A percentile compares a stretch with the other conserved stretches of the same genome.
These are phyloP conservation scores for Pocillopora verrucosa DNA, from an alignment of 64 coral and sea anemone genomes.

Conservation along the genomic window DNA sequence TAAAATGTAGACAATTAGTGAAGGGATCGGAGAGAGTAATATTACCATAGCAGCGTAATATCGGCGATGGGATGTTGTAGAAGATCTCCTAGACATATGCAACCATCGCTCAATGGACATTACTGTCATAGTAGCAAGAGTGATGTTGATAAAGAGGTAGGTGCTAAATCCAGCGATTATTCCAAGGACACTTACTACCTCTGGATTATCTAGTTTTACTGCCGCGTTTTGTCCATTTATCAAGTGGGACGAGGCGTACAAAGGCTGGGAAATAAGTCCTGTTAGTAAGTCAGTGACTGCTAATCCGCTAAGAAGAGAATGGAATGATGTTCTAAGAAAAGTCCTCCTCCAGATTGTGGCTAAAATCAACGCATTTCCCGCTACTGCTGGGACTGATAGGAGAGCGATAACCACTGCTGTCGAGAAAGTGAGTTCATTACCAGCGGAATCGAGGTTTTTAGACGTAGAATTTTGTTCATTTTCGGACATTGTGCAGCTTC, in stretches of 20 bases:
- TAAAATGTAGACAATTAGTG: background rate
- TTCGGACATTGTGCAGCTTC: too few relatives aligned
- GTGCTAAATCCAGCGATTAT: background rate
- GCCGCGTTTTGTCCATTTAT: too few relatives aligned
- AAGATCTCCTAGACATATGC: conserved; percentile 8
- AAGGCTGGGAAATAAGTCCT: background rate
- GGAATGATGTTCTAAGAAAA: background rate
- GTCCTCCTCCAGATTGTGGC: background rate
- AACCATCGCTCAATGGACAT: conserved; percentile 18
- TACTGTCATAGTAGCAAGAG: background rate
- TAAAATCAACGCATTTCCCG: background rate
- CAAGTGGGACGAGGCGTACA: background rate
- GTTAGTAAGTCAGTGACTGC: conserved; percentile 2
- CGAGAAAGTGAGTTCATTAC: background rate
- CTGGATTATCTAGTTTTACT: background rate
- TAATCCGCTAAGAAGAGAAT: background rate
- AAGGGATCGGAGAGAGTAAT: background rate
- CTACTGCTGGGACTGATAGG: background rate
- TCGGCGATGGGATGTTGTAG: background rate
- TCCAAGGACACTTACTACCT: background rate
- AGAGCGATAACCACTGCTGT: background rate
- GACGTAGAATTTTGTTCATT: background rate
- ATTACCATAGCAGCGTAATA: background rate
- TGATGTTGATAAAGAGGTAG: background rate
- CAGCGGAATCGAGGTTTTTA: too few relatives aligned